Base-by-base conservation (phyloP, 2,888 invertebrate species). In the Metopia argyrocephala region DNA sequence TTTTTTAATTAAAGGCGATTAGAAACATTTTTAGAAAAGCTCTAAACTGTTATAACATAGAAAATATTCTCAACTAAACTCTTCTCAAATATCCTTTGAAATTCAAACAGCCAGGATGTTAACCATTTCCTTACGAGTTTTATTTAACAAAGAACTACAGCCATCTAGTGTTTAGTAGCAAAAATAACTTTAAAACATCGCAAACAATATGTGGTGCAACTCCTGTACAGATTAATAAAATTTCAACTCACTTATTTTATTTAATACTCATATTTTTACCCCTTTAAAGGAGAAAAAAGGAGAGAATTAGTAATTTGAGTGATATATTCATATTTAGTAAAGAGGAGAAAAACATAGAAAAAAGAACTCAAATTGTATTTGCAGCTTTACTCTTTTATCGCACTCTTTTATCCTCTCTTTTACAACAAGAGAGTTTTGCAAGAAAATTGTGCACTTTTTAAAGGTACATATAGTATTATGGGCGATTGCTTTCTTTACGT, bases 301-400 rank as follows among this genome's bases (percentile, higher is more conserved):
- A 68, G 68, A 68, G 15, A 9, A 38, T 46, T 0, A 9, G 12
- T 12, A n/a, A n/a, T 3, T 0, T 46, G 68, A 75, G 68, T 46
- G 23, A 1, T 2, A 20, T 3, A 38, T 25, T 61, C 50, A n/a
- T 18, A 27, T 38, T 20, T 7, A n/a, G 5, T n/a, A 18, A 18
- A 21, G 50, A 65, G 62, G 50, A 65, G 73, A 73, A 71, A 31
- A 62, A 64, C 73, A 64, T 73, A 20, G 65, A 28, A 50, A 0
- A 5, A 31, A 6, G n/a, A 20, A 31, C 31, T 50, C 9, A 6
- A n/a, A 23, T 5, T 31, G 15, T 25, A 9, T 74, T 48, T 74
- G 50, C 73, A 65, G 73, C 64, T 57, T 31, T 1, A 27, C 57
- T 74, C 50, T 57, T 28, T 48, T 0, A 31, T n/a, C 57, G 12